These are phyloP conservation scores for Thamnaconus septentrionalis DNA, from an alignment of 2,113 vertebrate genomes.

Conservation along the genomic window DNA sequence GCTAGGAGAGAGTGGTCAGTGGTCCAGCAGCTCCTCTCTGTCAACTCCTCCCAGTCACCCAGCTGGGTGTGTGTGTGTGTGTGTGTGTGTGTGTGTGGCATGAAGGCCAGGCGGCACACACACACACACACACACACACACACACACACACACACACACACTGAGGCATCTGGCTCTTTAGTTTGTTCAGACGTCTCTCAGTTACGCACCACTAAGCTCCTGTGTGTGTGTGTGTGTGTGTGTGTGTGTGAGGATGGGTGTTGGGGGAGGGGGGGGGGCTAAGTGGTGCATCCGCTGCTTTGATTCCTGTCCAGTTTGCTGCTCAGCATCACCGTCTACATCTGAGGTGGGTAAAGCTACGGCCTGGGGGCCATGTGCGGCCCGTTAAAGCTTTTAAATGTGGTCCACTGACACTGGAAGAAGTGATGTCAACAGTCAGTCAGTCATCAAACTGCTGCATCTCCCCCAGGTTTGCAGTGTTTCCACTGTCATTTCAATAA, in stretches of 20 bases:
- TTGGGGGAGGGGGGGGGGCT: too few species aligned
- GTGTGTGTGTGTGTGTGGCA: constrained; percentile 14
- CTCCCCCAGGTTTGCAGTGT: too few species aligned
- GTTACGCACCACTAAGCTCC: constrained; percentile 33
- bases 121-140: constrained; percentile 36
- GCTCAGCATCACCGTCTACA: neutral
- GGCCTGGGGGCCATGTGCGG: too few species aligned
- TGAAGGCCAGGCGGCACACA: constrained; percentile 1
- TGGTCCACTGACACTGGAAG: too few species aligned
- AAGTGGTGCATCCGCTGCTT: constrained; percentile 5
- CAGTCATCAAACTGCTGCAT: too few species aligned
- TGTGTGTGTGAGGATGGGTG: neutral
- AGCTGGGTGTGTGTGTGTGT: constrained; percentile 46
- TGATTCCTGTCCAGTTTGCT: neutral
- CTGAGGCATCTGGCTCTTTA: constrained; percentile 29
- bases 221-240: constrained; percentile 18
- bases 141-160: constrained; percentile 21
- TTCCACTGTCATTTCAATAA: too few species aligned
- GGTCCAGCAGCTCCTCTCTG: constrained; percentile 70
- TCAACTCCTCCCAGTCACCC: constrained; percentile 67
- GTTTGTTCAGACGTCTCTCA: constrained; percentile 38
- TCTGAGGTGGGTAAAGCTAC: too few species aligned
- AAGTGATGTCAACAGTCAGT: too few species aligned
- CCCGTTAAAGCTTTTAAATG: too few species aligned
- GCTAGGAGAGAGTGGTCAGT: constrained; percentile 62